phyloP scores from a whole-genome alignment of 2,113 vertebrate species.

The Anthoscopus minutus region DNA sequence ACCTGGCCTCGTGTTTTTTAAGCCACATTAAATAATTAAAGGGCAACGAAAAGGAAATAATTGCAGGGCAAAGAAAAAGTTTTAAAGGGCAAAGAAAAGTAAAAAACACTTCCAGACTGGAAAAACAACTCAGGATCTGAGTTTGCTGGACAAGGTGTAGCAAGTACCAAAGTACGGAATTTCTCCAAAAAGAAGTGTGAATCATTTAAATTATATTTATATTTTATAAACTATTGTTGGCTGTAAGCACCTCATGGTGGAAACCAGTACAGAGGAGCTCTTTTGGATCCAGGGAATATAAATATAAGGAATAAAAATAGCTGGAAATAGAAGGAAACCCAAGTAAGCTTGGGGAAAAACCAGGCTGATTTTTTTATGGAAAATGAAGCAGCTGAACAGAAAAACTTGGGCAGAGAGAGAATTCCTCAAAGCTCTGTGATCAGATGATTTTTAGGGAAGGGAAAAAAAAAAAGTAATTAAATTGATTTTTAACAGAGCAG shows the following conservation, averaged over 20 bases:
- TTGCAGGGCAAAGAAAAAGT: background rate
- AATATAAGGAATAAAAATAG: background rate
- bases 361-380: background rate
- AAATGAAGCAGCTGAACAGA: background rate
- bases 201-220: background rate
- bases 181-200: background rate
- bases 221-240: background rate
- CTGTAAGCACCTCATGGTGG: background rate
- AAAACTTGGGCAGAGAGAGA: background rate
- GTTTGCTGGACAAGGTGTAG: background rate
- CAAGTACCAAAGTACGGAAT: background rate
- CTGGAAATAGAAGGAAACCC: background rate
- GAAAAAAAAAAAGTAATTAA: background rate
- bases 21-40: background rate
- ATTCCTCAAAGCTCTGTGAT: background rate
- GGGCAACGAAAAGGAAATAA: background rate
- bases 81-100: background rate
- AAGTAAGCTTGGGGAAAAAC: fast-evolving
- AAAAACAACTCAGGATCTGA: background rate
- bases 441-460: background rate
- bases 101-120: background rate
- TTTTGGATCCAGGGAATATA: background rate
- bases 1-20: background rate
- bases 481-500: background rate
- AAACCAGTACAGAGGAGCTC: background rate